These are phyloP conservation scores for Liparis tanakae DNA, from an alignment of 2,797 vertebrate genomes.

Conservation along the genomic window DNA sequence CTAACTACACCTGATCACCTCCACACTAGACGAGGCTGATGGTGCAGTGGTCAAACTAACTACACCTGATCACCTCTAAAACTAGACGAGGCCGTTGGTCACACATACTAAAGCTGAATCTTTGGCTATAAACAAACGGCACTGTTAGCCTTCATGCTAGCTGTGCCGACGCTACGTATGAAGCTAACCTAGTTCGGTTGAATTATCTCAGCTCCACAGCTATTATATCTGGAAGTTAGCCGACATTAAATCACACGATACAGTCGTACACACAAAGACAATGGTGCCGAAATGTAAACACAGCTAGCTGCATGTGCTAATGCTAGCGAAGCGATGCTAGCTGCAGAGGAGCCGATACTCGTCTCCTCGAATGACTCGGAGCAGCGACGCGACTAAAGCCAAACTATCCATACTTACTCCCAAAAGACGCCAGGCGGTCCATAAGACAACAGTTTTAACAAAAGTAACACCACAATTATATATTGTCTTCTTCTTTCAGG, in stretches of 20 bases:
- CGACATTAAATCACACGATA: rapidly evolving
- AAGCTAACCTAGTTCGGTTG: no score
- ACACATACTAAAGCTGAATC: no score
- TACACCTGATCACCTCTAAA: no score
- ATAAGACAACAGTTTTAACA: constrained; percentile 53
- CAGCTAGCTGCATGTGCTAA: constrained; percentile 20
- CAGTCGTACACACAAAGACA: rapidly evolving
- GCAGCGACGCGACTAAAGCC: rapidly evolving
- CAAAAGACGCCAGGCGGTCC: constrained; percentile 82
- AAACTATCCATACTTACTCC: constrained; percentile 72
- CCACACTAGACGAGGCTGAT: no score
- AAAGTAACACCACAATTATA: constrained; percentile 12
- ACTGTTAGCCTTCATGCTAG: constrained; percentile 4
- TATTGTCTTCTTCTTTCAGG: constrained; percentile 1
- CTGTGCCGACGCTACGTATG: not conserved
- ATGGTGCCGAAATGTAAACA: not conserved
- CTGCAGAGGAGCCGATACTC: not conserved
- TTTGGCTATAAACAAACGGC: constrained; percentile 18
- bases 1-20: no score
- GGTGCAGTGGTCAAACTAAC: no score
- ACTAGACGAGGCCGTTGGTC: no score
- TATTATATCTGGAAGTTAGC: rapidly evolving
- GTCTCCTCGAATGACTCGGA: not conserved
- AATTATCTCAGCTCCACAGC: no score
- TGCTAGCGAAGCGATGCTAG: constrained; percentile 37